phyloP scores from a whole-genome alignment of 2,888 invertebrate species.

The Oithona nana region DNA sequence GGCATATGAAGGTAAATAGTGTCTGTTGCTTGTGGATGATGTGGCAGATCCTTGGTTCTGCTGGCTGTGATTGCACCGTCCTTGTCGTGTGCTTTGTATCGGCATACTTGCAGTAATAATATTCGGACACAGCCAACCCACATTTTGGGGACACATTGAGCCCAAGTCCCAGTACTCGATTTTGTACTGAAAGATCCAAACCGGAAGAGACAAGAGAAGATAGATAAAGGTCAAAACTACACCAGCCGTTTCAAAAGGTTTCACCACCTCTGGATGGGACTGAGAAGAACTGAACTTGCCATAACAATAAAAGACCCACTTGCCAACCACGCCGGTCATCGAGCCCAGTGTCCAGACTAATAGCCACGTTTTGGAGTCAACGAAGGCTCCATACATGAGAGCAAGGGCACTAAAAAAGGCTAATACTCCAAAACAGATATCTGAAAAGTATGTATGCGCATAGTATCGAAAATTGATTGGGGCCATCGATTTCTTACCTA shows the following conservation, averaged over 20 bases:
- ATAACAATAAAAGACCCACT: neutral
- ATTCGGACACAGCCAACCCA: neutral
- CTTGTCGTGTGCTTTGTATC: neutral
- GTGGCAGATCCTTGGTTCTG: no score
- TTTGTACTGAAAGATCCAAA: neutral
- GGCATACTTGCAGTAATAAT: neutral
- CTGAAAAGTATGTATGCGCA: no score
- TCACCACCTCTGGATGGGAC: neutral
- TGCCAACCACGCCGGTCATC: neutral
- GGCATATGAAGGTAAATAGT: neutral
- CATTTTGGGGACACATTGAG: neutral
- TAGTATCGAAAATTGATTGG: no score
- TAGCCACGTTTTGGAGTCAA: slow-evolving; percentile 5
- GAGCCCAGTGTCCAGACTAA: slow-evolving; percentile 6
- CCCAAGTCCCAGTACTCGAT: neutral
- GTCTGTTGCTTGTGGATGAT: neutral
- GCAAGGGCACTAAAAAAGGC: neutral
- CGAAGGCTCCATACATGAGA: slow-evolving; percentile 7
- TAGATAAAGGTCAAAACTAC: neutral
- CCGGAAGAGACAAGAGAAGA: neutral
- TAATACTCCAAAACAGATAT: slow-evolving; percentile 2
- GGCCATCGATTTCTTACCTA: no score
- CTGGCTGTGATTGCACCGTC: no score
- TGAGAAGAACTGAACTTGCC: no score
- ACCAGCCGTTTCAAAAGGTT: neutral